phyloP scores from a whole-genome alignment of 2,113 vertebrate genomes.

The Petrocephalus microphthalmus region DNA sequence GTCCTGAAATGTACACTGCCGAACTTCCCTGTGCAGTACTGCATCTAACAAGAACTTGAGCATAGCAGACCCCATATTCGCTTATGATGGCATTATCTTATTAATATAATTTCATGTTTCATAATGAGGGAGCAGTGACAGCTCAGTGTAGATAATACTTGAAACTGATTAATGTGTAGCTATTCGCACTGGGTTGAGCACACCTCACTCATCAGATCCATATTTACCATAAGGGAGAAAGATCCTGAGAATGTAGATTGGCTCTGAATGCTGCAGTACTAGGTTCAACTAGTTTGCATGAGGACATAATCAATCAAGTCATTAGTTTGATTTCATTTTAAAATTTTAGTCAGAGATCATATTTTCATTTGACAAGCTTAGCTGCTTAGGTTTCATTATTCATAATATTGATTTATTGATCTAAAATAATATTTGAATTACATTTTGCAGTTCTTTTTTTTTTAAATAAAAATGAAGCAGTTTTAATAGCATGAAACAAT shows the following conservation, averaged over 20 bases:
- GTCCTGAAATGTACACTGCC: background rate
- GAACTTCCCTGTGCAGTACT: background rate
- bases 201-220: background rate
- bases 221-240: background rate
- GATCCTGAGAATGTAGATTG: background rate
- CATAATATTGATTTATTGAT: constrained; percentile 1
- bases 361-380: background rate
- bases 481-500: background rate
- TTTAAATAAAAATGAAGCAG: background rate
- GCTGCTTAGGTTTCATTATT: background rate
- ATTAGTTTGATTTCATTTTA: background rate
- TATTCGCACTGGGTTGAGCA: background rate
- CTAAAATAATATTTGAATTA: background rate
- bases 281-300: background rate
- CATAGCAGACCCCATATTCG: background rate
- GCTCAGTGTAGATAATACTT: background rate
- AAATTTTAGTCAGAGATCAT: background rate
- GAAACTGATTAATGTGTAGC: background rate
- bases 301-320: background rate
- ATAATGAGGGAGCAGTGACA: background rate
- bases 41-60: background rate
- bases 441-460: background rate
- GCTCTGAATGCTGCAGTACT: background rate
- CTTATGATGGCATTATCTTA: background rate
- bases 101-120: background rate